phyloP scores from a whole-genome alignment of 2,113 vertebrate genomes.

The Chaetops frenatus region DNA sequence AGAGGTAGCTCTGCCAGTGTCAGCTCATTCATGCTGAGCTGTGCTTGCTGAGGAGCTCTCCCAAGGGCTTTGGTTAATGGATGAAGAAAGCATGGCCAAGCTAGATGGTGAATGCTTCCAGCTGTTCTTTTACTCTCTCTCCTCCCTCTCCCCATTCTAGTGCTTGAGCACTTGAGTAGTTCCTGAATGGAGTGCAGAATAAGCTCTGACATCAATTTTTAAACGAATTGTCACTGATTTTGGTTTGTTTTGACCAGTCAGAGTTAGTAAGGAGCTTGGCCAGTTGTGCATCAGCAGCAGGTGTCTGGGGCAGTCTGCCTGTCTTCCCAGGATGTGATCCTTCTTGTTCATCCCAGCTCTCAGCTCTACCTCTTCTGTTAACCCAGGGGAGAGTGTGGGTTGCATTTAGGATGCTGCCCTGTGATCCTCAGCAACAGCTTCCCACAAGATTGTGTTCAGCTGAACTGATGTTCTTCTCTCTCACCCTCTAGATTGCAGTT shows the following conservation, averaged over 20 bases:
- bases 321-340: not conserved
- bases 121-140: not conserved
- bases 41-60: not conserved
- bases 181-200: not conserved
- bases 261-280: not conserved
- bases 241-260: not conserved
- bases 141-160: not conserved
- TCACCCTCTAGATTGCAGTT: slow-evolving; percentile 78
- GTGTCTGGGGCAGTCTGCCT: not conserved
- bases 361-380: not conserved
- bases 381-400: not conserved
- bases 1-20: not conserved
- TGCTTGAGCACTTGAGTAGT: not conserved
- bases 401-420: not conserved
- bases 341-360: not conserved
- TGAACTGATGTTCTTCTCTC: not conserved
- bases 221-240: not conserved
- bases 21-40: not conserved
- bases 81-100: not conserved
- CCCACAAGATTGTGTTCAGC: not conserved
- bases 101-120: not conserved
- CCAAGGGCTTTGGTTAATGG: not conserved
- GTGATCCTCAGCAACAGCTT: not conserved
- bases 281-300: not conserved
- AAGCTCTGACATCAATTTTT: not conserved